A percentile compares a stretch with the other conserved stretches of the same genome.
Evolutionary conservation across 2,113 vertebrate genomes (phyloP).

Genomic region (Cyrtonyx montezumae): DNA sequence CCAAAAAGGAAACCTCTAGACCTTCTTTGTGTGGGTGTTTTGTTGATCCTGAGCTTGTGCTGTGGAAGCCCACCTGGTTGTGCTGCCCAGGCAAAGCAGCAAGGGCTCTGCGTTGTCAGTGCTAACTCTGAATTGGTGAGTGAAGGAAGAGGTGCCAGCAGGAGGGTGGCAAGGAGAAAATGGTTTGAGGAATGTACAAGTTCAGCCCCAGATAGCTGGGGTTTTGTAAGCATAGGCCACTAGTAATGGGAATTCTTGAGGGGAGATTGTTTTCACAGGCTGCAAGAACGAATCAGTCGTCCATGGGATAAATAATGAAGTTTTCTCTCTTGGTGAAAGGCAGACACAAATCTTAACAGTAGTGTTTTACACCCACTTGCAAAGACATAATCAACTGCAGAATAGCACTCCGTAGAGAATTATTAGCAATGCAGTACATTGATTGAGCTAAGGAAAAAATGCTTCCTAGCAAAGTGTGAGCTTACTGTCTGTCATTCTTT

Average conservation of each 20-base stretch:
- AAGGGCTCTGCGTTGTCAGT: background rate
- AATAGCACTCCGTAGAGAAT: background rate
- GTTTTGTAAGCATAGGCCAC: background rate
- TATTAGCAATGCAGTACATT: background rate
- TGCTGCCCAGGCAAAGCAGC: background rate
- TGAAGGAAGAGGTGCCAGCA: background rate
- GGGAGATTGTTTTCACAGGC: background rate
- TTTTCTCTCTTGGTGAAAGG: conserved; percentile 5
- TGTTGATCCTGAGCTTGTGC: fast-evolving
- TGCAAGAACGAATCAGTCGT: background rate
- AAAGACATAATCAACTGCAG: background rate
- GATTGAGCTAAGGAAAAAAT: background rate
- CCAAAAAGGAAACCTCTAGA: conserved; percentile 9
- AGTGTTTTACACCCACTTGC: conserved; percentile 21
- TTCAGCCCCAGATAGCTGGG: background rate
- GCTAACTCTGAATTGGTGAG: background rate
- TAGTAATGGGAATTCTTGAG: background rate
- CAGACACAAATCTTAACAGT: background rate
- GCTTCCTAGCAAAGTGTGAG: background rate
- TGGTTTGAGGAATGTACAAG: background rate
- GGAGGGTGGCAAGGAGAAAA: background rate
- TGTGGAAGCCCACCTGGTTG: background rate
- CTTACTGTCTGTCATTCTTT: conserved; percentile 17
- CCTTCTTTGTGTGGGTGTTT: background rate
- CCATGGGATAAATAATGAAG: background rate